phyloP scores from a whole-genome alignment of 2,113 vertebrate species.

The Lasiurus borealis region DNA sequence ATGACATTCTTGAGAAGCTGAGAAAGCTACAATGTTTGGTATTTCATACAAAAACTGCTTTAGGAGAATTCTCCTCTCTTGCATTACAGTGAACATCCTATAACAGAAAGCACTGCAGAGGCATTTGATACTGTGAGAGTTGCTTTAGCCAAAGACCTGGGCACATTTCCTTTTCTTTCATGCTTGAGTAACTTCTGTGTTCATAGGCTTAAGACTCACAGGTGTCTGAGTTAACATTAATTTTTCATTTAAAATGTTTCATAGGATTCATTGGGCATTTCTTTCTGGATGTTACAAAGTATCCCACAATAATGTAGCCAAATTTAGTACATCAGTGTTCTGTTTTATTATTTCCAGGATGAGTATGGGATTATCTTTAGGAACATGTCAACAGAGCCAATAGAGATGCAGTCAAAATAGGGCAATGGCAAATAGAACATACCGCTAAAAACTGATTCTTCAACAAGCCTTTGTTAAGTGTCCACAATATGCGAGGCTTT shows the following conservation, averaged over 20 bases:
- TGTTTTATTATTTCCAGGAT: background rate
- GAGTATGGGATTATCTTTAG: background rate
- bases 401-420: background rate
- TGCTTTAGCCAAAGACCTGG: conserved; percentile 74
- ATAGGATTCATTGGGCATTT: conserved; percentile 42
- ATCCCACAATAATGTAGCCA: background rate
- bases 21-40: background rate
- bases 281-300: background rate
- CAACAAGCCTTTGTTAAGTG: conserved; percentile 33
- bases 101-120: conserved; percentile 67
- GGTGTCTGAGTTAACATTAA: conserved; percentile 71
- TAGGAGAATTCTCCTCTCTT: background rate
- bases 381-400: background rate
- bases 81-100: conserved; percentile 6
- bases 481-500: background rate
- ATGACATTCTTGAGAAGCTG: conserved; percentile 36
- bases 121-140: background rate
- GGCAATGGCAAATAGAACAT: background rate
- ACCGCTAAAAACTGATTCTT: background rate
- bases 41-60: background rate
- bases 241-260: conserved; percentile 72
- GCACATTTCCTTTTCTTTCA: conserved; percentile 68
- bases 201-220: conserved; percentile 57
- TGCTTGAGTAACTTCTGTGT: conserved; percentile 68
- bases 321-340: background rate